Conservation (phyloP, 2,113 vertebrate species). For the Mustelus asterias region DNA sequence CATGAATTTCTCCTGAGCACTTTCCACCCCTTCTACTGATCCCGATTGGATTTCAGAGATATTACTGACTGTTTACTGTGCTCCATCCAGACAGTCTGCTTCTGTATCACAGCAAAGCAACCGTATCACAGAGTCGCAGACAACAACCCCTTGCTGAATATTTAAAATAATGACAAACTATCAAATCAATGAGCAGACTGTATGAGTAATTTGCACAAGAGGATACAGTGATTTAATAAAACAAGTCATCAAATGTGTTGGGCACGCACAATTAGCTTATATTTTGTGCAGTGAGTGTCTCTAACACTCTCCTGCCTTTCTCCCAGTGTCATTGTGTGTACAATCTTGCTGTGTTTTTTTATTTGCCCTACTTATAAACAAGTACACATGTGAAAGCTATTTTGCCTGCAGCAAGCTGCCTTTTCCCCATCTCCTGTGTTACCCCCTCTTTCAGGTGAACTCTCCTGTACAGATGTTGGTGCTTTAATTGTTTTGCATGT, state of each 20-base stretch:
- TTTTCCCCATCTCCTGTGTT: background rate
- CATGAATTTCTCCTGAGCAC: background rate
- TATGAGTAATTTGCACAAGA: background rate
- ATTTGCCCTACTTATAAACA: background rate
- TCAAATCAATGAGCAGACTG: background rate
- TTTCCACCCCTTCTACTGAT: background rate
- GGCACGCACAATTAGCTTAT: background rate
- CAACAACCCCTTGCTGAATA: background rate
- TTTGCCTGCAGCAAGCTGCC: background rate
- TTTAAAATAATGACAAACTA: background rate
- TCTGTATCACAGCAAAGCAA: background rate
- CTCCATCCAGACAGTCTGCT: background rate
- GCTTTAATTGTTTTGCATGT: background rate
- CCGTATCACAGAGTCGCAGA: background rate
- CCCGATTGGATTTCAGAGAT: background rate
- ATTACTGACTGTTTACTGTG: background rate
- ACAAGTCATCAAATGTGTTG: background rate
- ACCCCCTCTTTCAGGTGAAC: background rate
- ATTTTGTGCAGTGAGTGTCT: background rate
- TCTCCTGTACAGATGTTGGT: background rate
- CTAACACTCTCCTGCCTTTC: background rate
- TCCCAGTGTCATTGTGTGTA: background rate
- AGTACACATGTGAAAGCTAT: background rate
- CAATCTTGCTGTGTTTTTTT: background rate
- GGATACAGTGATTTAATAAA: background rate